Base-by-base conservation (phyloP, 2,888 invertebrate genomes). In the Plebejus melissa region DNA sequence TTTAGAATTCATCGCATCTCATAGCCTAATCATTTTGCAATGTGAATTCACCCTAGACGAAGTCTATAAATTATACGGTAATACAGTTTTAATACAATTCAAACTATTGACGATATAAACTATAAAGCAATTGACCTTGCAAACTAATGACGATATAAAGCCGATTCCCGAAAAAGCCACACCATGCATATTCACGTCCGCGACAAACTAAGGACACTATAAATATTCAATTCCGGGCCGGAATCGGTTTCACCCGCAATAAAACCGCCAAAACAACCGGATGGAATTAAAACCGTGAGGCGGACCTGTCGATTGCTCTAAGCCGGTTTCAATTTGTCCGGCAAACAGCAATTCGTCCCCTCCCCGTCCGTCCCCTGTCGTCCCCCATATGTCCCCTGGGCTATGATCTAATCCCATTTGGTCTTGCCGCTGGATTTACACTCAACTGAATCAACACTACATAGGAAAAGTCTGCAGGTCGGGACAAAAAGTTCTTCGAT, bases 241-340 rank as follows among this genome's bases (percentile, higher is more conserved):
- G 32, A 65, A 65, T 36, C 32, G 16, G 65, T 65, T 65, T 65
- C 65, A 32, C 4, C 32, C 11, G 13, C 65, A 65, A 65, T 65
- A 65, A 65, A 32, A 65, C 65, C 65, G 13, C 65, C 0, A 60
- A 54, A 54, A 54, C 13, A 54, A 54, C 54, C 54, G 54, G 54
- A 54, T 16, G 54, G 11, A 9, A 65, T 32, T 32, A 36, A 32
- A 65, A 36, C 60, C 60, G 28, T 28, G 28, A 65, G 60, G 60
- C 60, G 28, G 11, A 65, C 32, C 65, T 13, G 65, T 65, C 65
- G 65, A 65, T 65, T 65, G 65, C 32, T 65, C 65, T 65, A 65
- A 36, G 65, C 65, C 65, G 32, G 65, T 32, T 65, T 65, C 65
- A 65, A 65, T 65, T 65, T 65, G 65, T 65, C 65, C 32, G 32